Evolutionary conservation across 2,888 invertebrate genomes (phyloP), one percentile per base, ranked within the genome.

Genomic region (Lepidochrysops patricia): DNA sequence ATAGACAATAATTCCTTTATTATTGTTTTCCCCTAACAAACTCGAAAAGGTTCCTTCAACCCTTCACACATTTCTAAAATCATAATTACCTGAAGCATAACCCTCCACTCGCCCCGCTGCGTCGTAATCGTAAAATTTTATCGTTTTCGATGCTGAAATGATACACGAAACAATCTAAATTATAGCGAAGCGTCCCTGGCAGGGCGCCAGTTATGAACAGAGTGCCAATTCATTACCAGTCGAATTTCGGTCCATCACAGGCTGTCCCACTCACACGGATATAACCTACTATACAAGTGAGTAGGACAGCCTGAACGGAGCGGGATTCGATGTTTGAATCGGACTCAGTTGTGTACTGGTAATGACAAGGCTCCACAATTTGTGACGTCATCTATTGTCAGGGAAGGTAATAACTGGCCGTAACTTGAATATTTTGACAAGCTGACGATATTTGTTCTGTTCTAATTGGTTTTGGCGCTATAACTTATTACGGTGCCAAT

Each of bases 131-230:
- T 88, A 83, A 88, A 88, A 88, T 88, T 89, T 88, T 86, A 88
- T 86, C 80, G 86, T 70, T 76, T 79, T 79, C 81, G 81, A 85
- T 84, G 81, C 82, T 82, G 77, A 86, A 88, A 85, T 89, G 88
- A 89, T 85, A 86, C 86, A 86, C 81, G 85, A 83, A 88, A 87
- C 86, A 84, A 84, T 84, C 80, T 86, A 84, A 85, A 82, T 86
- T 87, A 87, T 80, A 76, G 79, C 75, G 68, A 69, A 70, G 75
- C 79, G 76, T 74, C 73, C 67, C 75, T 87, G 87, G 87, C 87
- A 74, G 52, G 64, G 57, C 68, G 83, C 87, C 87, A 86, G 79
- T 72, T 67, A 66, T 72, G 67, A 69, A 66, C 76, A n/a, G n/a
- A n/a, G n/a, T n/a, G n/a, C n/a, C n/a, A n/a, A n/a, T n/a, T n/a